phyloP scores from a whole-genome alignment of 2,797 vertebrate species.

The Diglossa cyanea region DNA sequence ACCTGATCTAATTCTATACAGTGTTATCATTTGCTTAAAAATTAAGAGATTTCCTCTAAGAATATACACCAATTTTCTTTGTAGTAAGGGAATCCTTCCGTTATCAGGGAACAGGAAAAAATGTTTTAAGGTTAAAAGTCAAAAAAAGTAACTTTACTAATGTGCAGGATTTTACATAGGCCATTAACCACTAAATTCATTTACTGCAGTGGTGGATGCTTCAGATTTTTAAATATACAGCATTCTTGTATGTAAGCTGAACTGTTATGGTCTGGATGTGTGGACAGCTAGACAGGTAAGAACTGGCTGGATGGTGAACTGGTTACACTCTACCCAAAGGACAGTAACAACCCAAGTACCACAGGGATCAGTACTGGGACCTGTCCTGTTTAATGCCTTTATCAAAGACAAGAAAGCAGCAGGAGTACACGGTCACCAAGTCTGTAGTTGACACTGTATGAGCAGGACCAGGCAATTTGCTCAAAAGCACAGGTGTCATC shows the following conservation, averaged over 20 bases:
- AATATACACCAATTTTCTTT: not conserved
- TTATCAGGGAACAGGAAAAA: not conserved
- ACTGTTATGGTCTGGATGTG: not conserved
- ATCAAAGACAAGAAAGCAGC: not conserved
- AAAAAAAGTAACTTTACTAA: not conserved
- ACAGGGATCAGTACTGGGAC: not conserved
- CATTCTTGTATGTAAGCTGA: not conserved
- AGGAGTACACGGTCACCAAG: not conserved
- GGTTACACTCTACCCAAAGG: not conserved
- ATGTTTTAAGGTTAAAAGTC: not conserved
- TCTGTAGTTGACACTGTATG: not conserved
- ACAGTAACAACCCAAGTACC: not conserved
- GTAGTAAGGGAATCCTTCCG: not conserved
- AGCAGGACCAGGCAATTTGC: not conserved
- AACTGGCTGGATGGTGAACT: not conserved
- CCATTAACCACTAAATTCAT: not conserved
- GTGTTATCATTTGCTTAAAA: not conserved
- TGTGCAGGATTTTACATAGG: not conserved
- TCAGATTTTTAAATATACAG: not conserved
- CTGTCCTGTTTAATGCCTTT: not conserved
- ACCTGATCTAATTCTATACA: not conserved
- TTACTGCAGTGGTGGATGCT: not conserved
- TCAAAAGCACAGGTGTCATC: not conserved
- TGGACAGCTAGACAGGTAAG: not conserved
- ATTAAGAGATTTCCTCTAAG: not conserved